These are phyloP conservation scores for Tragelaphus strepsiceros DNA, from an alignment of 2,113 vertebrate genomes.

Conservation along the genomic window DNA sequence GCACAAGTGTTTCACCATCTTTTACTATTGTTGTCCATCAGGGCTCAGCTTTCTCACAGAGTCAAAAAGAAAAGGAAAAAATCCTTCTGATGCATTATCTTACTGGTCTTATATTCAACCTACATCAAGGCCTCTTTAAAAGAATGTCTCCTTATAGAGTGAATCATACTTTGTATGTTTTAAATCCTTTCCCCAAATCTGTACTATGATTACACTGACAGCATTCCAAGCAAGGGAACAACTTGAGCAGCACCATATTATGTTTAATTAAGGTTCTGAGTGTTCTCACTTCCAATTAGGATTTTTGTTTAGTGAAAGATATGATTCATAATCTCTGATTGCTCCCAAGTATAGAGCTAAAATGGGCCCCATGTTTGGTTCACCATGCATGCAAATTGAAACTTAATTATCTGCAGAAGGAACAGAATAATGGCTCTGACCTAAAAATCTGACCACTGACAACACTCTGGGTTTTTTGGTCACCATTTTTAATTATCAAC, in stretches of 20 bases:
- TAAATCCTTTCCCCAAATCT: background rate
- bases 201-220: background rate
- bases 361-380: background rate
- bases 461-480: background rate
- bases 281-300: background rate
- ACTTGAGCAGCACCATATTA: background rate
- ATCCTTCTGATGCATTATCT: background rate
- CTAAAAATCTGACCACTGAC: background rate
- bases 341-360: background rate
- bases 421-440: background rate
- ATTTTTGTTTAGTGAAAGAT: background rate
- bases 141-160: background rate
- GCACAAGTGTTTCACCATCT: background rate
- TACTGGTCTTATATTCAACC: background rate
- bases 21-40: background rate
- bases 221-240: background rate
- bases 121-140: background rate
- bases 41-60: background rate
- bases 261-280: background rate
- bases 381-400: conserved; percentile 27
- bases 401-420: background rate
- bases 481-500: background rate
- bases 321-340: background rate
- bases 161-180: background rate
- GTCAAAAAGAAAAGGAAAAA: background rate